These are phyloP conservation scores for Molorchus minor DNA, from an alignment of 2,888 invertebrate genomes.

Conservation along the genomic window DNA sequence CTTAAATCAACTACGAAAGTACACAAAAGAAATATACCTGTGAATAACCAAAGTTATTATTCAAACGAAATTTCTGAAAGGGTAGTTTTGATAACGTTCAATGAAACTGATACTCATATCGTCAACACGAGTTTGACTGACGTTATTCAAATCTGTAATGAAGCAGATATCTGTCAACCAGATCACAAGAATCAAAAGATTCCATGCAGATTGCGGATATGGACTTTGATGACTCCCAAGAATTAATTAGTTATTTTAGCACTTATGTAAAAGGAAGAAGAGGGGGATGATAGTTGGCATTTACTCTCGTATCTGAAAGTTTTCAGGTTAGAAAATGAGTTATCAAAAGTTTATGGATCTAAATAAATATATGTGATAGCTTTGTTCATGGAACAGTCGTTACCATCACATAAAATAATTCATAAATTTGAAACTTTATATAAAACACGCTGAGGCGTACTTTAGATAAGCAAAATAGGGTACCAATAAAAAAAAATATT, in stretches of 20 bases:
- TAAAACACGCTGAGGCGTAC: too few relatives aligned
- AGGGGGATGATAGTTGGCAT: conserved; percentile 70
- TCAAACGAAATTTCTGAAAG: conserved; percentile 65
- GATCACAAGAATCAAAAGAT: conserved; percentile 75
- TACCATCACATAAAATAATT: background rate
- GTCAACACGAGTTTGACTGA: conserved; percentile 84
- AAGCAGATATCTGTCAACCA: conserved; percentile 72
- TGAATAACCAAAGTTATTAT: conserved; percentile 46
- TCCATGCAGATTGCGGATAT: conserved; percentile 79
- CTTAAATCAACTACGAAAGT: conserved; percentile 38
- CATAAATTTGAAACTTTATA: too few relatives aligned
- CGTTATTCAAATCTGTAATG: conserved; percentile 76
- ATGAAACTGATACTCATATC: conserved; percentile 74
- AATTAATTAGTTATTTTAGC: conserved; percentile 79
- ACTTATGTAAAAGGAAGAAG: conserved; percentile 66
- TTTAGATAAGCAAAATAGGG: too few relatives aligned
- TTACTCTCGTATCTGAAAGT: conserved; percentile 75
- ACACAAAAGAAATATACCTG: conserved; percentile 40
- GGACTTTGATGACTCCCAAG: conserved; percentile 79
- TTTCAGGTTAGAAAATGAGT: conserved; percentile 75
- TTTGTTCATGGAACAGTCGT: background rate
- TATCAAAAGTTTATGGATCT: conserved; percentile 73
- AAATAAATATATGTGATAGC: conserved; percentile 50
- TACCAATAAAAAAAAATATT: too few relatives aligned
- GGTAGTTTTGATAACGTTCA: conserved; percentile 81